Percentiles rank a stretch among this genome's conserved stretches.
Evolutionary conservation across 1,140 invertebrate species (phyloP).

Genomic region (Tribolium castaneum): DNA sequence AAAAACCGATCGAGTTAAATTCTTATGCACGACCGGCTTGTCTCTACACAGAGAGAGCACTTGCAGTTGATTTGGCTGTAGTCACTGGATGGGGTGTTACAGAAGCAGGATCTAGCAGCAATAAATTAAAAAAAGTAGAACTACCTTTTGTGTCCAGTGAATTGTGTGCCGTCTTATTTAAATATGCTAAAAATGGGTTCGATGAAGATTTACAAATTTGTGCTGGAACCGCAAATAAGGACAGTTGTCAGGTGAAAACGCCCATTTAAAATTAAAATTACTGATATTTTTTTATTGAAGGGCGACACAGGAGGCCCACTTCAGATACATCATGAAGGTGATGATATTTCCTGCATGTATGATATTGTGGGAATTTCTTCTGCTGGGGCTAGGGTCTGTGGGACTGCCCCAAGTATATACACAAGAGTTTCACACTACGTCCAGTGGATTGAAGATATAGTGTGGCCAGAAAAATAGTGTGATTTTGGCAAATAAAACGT

Average conservation of each 20-base stretch:
- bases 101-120: constrained; percentile 59
- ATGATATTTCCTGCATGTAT: constrained; percentile 65
- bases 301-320: constrained; percentile 69
- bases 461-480: constrained; percentile 42
- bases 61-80: constrained; percentile 19
- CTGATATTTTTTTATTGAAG: constrained; percentile 30
- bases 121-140: constrained; percentile 66
- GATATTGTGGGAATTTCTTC: constrained; percentile 68
- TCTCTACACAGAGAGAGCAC: constrained; percentile 63
- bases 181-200: no score
- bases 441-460: constrained; percentile 67
- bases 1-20: constrained; percentile 62
- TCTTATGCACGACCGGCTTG: constrained; percentile 68
- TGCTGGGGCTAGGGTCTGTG: constrained; percentile 64
- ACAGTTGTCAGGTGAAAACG: constrained; percentile 60
- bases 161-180: no score
- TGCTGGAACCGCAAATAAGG: constrained; percentile 67
- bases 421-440: constrained; percentile 69
- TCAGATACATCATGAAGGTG: constrained; percentile 51
- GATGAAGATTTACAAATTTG: constrained; percentile 68
- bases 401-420: constrained; percentile 67
- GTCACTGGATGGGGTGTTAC: constrained; percentile 51
- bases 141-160: constrained; percentile 59
- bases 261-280: no score
- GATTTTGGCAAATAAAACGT: background rate